These are phyloP conservation scores for Cynopterus sphinx DNA, from an alignment of 2,797 vertebrate species.

Conservation along the genomic window DNA sequence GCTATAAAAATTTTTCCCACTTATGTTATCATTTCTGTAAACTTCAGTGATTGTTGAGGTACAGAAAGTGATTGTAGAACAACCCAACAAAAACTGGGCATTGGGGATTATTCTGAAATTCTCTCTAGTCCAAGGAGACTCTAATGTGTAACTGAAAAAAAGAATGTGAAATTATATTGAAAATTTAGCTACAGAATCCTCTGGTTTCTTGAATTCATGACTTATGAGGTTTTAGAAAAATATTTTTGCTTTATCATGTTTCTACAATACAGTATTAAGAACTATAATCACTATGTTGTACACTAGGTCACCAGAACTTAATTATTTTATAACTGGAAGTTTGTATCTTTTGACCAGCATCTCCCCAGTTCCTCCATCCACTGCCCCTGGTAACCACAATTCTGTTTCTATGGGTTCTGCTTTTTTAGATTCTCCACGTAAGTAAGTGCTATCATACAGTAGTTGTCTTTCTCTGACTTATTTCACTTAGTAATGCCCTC, in stretches of 20 bases:
- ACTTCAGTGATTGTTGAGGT: background rate
- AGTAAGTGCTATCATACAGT: background rate
- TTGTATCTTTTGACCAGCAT: background rate
- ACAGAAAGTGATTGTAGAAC: background rate
- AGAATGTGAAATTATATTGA: background rate
- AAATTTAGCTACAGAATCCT: constrained; percentile 1
- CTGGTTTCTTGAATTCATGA: background rate
- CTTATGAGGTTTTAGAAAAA: background rate
- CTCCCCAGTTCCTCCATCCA: background rate
- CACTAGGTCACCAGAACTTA: background rate
- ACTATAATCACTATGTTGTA: background rate
- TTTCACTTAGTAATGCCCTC: background rate
- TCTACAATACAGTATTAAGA: background rate
- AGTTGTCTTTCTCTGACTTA: background rate
- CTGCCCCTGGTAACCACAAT: background rate
- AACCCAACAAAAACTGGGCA: background rate
- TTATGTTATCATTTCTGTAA: background rate
- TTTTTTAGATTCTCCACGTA: background rate
- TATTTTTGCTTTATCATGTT: background rate
- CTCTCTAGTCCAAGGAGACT: background rate
- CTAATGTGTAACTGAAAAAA: constrained; percentile 30
- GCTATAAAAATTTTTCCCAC: background rate
- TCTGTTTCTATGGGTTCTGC: background rate
- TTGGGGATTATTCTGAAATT: background rate
- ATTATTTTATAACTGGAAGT: background rate